Conservation (phyloP, 2,113 vertebrate genomes). For the Leptosomus discolor region DNA sequence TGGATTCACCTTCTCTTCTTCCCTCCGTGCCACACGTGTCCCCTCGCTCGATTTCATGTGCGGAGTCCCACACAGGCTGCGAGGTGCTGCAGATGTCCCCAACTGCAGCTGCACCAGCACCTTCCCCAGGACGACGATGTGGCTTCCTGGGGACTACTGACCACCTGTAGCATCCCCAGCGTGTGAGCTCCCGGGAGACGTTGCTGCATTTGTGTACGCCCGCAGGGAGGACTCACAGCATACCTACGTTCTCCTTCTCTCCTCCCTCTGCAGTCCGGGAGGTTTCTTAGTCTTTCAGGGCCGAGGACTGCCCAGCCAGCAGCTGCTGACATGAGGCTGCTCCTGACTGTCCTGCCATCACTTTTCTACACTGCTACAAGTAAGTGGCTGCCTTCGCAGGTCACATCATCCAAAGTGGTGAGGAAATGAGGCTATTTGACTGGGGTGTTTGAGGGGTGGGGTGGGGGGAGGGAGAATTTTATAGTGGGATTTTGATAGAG, state of each 20-base stretch:
- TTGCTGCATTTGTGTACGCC: fast-evolving
- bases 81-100: not conserved
- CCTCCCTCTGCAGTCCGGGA: not conserved
- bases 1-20: not conserved
- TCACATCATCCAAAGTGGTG: fast-evolving
- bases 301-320: not conserved
- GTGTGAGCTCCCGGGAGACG: fast-evolving
- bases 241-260: not conserved
- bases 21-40: fast-evolving
- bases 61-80: fast-evolving
- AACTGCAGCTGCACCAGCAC: fast-evolving
- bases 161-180: not conserved
- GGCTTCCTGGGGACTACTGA: not conserved
- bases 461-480: too few relatives aligned
- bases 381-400: not conserved
- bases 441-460: not conserved
- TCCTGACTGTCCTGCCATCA: not conserved
- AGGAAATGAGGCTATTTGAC: fast-evolving
- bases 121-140: fast-evolving
- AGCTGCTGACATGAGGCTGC: not conserved
- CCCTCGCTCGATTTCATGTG: not conserved
- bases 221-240: not conserved
- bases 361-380: not conserved
- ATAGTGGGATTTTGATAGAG: fast-evolving
- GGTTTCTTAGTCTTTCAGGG: too few relatives aligned